These are phyloP conservation scores for Amphipoea lucens DNA, from an alignment of 2,888 invertebrate genomes.

Conservation along the genomic window DNA sequence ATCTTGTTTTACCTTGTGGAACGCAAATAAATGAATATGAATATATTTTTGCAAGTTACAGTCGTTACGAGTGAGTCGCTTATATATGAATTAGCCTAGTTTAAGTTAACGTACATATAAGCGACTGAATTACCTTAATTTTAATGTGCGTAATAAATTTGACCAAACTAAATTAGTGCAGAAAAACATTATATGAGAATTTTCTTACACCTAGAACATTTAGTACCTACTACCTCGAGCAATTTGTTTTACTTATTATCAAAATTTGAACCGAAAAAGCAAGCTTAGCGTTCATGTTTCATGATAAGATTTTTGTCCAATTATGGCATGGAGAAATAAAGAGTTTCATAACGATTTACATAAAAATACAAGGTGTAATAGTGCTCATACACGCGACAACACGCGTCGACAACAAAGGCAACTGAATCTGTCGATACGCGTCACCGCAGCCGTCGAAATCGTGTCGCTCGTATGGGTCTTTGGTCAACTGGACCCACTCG, in stretches of 20 bases:
- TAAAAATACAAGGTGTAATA: background rate
- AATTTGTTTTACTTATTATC: slow-evolving; percentile 29
- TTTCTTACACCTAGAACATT: slow-evolving; percentile 23
- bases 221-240: background rate
- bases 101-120: background rate
- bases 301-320: background rate
- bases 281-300: slow-evolving; percentile 18
- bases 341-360: background rate
- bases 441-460: background rate
- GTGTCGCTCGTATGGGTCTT: too few species aligned
- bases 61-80: background rate
- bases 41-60: background rate
- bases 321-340: background rate
- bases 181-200: background rate
- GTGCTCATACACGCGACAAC: background rate
- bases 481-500: too few species aligned
- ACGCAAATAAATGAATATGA: too few species aligned
- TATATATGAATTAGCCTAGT: background rate
- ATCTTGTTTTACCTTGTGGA: too few species aligned
- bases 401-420: background rate
- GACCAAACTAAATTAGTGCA: slow-evolving; percentile 15
- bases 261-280: slow-evolving; percentile 2
- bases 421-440: background rate
- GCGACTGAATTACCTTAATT: slow-evolving; percentile 9
- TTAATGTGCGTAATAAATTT: background rate